Evolutionary conservation across 2,113 vertebrate genomes (phyloP), one percentile per base, ranked within the genome.

Genomic region (Piprites chloris): DNA sequence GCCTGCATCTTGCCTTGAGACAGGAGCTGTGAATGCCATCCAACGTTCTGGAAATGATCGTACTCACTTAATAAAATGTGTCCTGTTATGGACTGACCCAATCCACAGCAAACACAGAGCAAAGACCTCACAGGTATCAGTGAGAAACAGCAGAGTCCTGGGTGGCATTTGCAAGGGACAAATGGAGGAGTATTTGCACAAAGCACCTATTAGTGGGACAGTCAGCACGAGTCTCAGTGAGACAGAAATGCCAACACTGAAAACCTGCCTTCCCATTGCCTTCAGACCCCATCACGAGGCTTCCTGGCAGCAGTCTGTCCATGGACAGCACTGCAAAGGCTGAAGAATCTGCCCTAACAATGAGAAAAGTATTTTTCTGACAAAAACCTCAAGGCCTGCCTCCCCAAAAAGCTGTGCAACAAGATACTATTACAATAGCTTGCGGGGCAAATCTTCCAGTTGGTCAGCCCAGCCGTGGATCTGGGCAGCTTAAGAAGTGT

Each of bases 401-500:
- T 27, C 52, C 41, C 17, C 41, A 23, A 52, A 82, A 68, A 33
- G 13, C 87, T 59, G 53, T 87, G 68, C 74, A 73, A 89, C 52
- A 75, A 92, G 92, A 88, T 81, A 61, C 58, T 89, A 94, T 95
- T 91, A 91, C 91, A 97, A 92, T 35, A 85, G 71, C 86, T 76
- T 67, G 68, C 14, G 15, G 94, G 95, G 88, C 87, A 77, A 89
- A 93, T 81, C 68, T 88, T 87, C 75, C 94, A 84, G 83, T 47
- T 95, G 97, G 96, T 96, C 97, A 97, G 76, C 89, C 78, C 73
- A 68, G 9, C 68, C 2, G 0, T 44, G 53, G 65, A 95, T 89
- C 77, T 87, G 93, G 97, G 95, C 81, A 96, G 84, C 94, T 75
- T 53, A 84, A 82, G 69, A 88, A 95, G 89, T 86, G 81, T 93